phyloP scores from a whole-genome alignment of 2,113 vertebrate genomes.

The Gymnorhina tibicen region DNA sequence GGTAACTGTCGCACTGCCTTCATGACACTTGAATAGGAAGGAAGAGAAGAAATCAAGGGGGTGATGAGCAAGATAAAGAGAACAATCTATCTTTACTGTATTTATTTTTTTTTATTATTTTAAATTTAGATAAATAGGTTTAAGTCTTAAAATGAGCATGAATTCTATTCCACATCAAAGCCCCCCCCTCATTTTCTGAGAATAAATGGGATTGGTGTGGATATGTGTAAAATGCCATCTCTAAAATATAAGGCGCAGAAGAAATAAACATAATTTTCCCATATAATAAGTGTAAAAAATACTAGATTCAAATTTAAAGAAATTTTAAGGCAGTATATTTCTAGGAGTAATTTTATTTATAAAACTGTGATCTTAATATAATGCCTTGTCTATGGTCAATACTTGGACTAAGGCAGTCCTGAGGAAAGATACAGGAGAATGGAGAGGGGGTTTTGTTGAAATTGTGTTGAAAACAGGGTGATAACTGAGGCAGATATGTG shows the following conservation, averaged over 20 bases:
- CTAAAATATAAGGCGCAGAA: not conserved
- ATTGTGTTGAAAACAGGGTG: not conserved
- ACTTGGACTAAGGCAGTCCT: not conserved
- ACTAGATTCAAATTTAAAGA: not conserved
- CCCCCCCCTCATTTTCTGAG: not conserved
- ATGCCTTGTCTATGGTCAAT: not conserved
- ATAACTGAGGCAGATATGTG: not conserved
- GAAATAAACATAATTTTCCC: not conserved
- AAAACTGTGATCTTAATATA: not conserved
- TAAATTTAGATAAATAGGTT: not conserved
- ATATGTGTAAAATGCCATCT: not conserved
- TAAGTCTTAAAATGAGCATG: not conserved
- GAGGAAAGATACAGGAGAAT: not conserved
- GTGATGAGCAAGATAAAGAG: not conserved
- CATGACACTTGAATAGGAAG: not conserved
- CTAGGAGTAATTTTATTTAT: not conserved
- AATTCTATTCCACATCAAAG: not conserved
- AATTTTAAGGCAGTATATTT: not conserved
- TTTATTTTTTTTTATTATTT: not conserved
- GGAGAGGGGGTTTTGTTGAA: accelerated
- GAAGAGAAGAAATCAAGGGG: not conserved
- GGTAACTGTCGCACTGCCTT: not conserved
- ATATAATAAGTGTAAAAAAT: not conserved
- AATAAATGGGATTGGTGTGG: not conserved
- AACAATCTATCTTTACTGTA: not conserved